Evolutionary conservation across 2,888 invertebrate species (phyloP), one percentile per base, ranked within the genome.

Genomic region (Caenorhabditis sp.): DNA sequence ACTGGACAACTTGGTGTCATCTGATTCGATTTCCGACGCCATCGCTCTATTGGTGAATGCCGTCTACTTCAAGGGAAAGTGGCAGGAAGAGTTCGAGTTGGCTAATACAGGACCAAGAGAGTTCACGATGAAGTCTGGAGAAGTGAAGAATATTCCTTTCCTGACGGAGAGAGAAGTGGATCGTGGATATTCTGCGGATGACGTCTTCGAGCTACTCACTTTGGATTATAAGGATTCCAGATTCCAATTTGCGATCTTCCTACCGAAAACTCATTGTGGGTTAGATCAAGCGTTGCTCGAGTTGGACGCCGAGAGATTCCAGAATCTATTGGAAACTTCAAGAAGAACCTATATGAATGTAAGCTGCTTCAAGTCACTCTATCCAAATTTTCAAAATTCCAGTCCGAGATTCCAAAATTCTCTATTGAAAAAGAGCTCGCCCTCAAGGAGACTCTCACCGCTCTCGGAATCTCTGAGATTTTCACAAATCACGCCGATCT

Each of bases 1-100:
- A 92, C 97, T 98, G 72, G 95, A 95, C 87, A 94, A 96, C 89
- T 93, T 98, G 1, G 93, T 98, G 63, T 92, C 94, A 1, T 24
- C 94, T 1, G 94, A 94, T 12, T 83, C 74, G 0, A 49, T 76
- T 51, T 82, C 64, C 22, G 83, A 70, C 58, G 74, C 79, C 5
- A 75, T 83, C 4, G 75, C 81, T 6, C 58, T 85, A 16, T 61
- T 85, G 0, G 54, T 85, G 28, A 85, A 85, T 35, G 85, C 85
- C 10, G 19, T 85, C 14, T 84, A 85, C 24, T 70, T 85, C 49
- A 72, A 85, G n/a, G 85, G 75, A 7, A 61, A 79, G 16, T 85
- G 85, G 85, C 54, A 56, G 12, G 26, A 70, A 24, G 38, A 51
- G 2, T 85, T 85, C 63, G 35, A 28, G 2, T 14, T 44, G 10